Percentiles rank a stretch among this genome's conserved stretches.
phyloP scores from a whole-genome alignment of 2,888 invertebrate species.

The Hydropsyche betteni region DNA sequence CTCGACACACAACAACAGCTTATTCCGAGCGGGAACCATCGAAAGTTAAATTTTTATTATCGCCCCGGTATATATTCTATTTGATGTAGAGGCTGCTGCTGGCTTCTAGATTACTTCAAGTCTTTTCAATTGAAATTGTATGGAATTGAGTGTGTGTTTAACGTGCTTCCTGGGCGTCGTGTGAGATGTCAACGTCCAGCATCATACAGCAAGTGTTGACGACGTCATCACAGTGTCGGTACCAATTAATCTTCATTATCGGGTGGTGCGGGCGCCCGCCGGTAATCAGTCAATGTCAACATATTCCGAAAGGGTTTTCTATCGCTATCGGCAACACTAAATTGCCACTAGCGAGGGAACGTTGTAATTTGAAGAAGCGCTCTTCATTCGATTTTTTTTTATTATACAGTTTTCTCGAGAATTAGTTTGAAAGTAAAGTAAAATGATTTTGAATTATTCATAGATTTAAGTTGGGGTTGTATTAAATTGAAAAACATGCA shows the following conservation, averaged over 20 bases:
- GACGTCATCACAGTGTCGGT: conserved; percentile 42
- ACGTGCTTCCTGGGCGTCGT: conserved; percentile 23
- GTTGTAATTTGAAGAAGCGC: too few species aligned
- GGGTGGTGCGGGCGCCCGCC: conserved; percentile 38
- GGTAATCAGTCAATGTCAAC: conserved; percentile 51
- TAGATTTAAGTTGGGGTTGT: too few species aligned
- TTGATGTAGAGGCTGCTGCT: neutral
- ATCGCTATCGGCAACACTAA: conserved; percentile 37
- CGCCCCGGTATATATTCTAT: too few species aligned
- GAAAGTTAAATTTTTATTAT: too few species aligned
- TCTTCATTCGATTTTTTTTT: too few species aligned
- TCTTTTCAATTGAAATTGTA: neutral
- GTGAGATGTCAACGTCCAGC: conserved; percentile 38
- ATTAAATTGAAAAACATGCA: too few species aligned
- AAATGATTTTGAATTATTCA: too few species aligned
- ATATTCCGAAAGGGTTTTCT: conserved; percentile 41
- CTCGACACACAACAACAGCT: neutral
- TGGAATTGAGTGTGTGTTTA: neutral
- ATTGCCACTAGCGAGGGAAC: neutral
- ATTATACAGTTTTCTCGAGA: too few species aligned
- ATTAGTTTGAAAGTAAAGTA: too few species aligned
- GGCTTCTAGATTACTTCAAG: neutral
- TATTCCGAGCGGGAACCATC: neutral
- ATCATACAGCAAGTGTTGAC: conserved; percentile 22
- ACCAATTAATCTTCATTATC: conserved; percentile 52